phyloP scores from a whole-genome alignment of 92 coral and sea anemone species.

The Plumapathes pennacea region DNA sequence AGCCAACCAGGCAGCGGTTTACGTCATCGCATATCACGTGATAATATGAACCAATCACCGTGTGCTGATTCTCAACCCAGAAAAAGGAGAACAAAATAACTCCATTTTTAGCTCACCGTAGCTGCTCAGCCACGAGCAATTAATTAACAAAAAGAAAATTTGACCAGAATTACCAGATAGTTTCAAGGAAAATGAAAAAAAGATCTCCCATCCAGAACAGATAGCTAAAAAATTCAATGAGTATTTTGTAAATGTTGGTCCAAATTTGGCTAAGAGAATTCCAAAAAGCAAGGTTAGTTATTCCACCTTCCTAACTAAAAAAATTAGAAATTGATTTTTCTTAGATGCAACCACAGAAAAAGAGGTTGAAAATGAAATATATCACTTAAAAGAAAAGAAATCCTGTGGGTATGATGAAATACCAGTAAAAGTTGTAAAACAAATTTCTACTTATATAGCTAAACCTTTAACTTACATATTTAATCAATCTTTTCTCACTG shows the following conservation, averaged over 20 bases:
- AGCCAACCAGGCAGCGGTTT: no score
- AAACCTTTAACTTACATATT: conserved; percentile 28
- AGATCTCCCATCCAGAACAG: conserved; percentile 6
- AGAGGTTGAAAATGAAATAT: conserved; percentile 14
- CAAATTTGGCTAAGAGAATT: conserved; percentile 15
- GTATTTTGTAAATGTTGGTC: conserved; percentile 21
- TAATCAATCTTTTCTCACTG: conserved; percentile 14
- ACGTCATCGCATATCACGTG: no score
- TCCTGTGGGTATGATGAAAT: conserved; percentile 16
- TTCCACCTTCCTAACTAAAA: neutral
- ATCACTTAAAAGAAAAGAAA: conserved; percentile 4
- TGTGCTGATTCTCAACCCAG: no score
- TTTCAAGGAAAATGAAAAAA: neutral
- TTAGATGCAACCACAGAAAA: neutral
- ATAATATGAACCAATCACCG: no score
- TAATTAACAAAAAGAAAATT: neutral
- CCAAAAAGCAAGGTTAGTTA: neutral
- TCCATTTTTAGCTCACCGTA: no score
- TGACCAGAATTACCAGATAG: neutral
- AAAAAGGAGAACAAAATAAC: no score
- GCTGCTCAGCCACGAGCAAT: no score
- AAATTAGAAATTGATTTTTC: neutral
- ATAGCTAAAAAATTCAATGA: conserved; percentile 30
- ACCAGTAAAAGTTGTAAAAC: conserved; percentile 1
- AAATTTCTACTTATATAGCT: conserved; percentile 1